Percentiles rank a stretch among this genome's conserved stretches.
Conservation (phyloP, 2,113 vertebrate species). For the Spizaetus ornatus region DNA sequence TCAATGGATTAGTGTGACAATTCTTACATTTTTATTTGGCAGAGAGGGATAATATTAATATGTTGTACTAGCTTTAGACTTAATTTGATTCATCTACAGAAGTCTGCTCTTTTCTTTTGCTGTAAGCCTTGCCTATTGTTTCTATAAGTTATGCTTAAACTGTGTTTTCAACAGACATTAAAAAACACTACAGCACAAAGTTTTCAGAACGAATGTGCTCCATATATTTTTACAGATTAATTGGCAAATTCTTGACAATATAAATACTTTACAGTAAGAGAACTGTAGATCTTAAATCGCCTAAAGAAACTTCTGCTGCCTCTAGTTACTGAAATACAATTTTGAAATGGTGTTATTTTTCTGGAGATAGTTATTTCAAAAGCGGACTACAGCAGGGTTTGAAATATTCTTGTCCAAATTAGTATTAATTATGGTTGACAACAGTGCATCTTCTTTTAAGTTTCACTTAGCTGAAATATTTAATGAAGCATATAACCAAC, state of each 20-base stretch:
- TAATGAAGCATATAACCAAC: neutral
- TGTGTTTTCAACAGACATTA: neutral
- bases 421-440: neutral
- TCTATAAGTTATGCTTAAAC: neutral
- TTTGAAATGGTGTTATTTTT: neutral
- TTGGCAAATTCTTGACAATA: neutral
- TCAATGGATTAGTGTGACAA: neutral
- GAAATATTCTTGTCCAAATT: neutral
- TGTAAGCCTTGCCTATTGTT: neutral
- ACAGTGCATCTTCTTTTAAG: neutral
- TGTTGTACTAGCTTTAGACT: neutral
- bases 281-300: neutral
- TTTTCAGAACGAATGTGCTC: neutral
- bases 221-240: neutral
- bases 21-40: neutral
- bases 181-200: neutral
- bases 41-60: neutral
- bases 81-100: neutral
- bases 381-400: neutral
- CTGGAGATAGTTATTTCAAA: neutral
- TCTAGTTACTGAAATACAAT: neutral
- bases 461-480: slow-evolving; percentile 11
- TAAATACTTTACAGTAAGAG: neutral
- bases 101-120: neutral
- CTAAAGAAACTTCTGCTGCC: neutral